Base-by-base conservation (phyloP, 2,113 vertebrate genomes). In the Ailuropoda melanoleuca region DNA sequence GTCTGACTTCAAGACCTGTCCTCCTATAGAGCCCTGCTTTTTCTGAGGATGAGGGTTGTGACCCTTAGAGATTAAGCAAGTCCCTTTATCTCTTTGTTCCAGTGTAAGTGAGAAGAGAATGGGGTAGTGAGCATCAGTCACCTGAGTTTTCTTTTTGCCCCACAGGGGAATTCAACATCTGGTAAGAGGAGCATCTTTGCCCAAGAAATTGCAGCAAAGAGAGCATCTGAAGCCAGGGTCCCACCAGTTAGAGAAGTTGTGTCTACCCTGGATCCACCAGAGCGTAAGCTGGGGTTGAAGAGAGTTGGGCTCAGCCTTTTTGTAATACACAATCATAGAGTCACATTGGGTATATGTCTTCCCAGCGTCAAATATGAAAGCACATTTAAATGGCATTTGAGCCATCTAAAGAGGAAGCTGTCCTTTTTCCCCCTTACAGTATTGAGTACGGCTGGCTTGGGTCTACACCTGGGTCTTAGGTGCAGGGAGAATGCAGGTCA, bases 121-220 rank as follows among this genome's bases (percentile, higher is more conserved):
- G 11, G 34, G 18, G 15, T 81, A 53, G 78, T 88, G 50, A 66
- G 55, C 17, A 70, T 84, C 92, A 80, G 46, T 95, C 29, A 92
- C 18, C 53, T 46, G 60, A 1, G 26, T 53, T 90, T 75, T 97
- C 37, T 88, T 66, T 95, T 92, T 89, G 62, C 17, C 70, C 92
- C 88, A 31, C 86, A 99, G 99, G 97, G 97, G 74, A 98, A 98
- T 53, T 96, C 94, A 85, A 39, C 56, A 74, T 98, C 98, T 98
- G 99, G 98, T 74, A 99, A 98, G 97, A 99, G 98, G 98, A 99
- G 99, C 93, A 99, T 99, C 97, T 99, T 99, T 99, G 99, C 99
- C 29, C 99, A 99, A 84, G 99, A 99, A 97, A 99, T 99, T 97
- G 99, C 99, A 97, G 99, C 99, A 39, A 99, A 99, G 97, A 99